Percentiles rank a stretch among this genome's conserved stretches.
phyloP scores from a whole-genome alignment of 2,113 vertebrate genomes.

The Catharus minimus region DNA sequence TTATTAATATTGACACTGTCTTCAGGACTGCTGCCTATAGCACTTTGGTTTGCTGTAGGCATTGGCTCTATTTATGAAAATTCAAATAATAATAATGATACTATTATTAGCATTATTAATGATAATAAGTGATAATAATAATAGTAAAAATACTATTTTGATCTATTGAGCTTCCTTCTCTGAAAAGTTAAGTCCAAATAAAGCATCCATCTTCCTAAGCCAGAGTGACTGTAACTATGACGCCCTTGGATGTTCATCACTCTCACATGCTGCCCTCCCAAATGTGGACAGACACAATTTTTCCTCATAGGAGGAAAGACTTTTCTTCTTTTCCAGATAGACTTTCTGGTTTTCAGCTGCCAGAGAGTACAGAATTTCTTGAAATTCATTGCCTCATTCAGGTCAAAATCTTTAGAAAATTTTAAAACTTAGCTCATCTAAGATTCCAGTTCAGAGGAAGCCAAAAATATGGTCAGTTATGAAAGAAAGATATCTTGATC shows the following conservation, averaged over 20 bases:
- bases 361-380: not conserved
- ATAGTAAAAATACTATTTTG: not conserved
- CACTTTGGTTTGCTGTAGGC: not conserved
- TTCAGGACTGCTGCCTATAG: not conserved
- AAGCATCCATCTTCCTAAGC: not conserved
- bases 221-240: not conserved
- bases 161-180: not conserved
- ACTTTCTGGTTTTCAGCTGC: not conserved
- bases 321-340: not conserved
- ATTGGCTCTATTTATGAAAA: not conserved
- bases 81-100: not conserved
- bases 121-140: too few species aligned
- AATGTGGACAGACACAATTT: not conserved
- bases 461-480: not conserved
- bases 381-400: not conserved
- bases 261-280: not conserved
- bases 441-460: not conserved
- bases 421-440: not conserved
- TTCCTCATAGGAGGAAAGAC: not conserved
- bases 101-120: too few species aligned
- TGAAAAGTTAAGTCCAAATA: not conserved
- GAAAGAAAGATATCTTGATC: not conserved
- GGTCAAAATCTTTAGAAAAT: not conserved
- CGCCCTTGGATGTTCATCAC: not conserved
- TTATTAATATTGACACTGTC: not conserved